Base-by-base conservation (phyloP, 2,797 vertebrate genomes). In the Margarornis squamiger region DNA sequence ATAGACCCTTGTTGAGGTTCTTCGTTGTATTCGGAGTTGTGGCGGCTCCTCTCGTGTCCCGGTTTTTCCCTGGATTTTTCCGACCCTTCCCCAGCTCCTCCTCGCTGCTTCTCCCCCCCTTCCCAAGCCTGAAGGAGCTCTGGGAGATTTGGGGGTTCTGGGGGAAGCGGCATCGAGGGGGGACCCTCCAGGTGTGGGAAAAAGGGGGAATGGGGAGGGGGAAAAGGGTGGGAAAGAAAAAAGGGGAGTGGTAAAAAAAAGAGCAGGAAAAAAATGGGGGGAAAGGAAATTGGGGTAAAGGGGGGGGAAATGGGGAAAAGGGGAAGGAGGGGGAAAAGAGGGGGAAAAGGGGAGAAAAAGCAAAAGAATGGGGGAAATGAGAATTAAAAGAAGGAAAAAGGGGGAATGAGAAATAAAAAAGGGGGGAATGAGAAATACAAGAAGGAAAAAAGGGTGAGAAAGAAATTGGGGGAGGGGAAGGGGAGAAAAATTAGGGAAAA, bases 1-100 rank as follows among this genome's bases (percentile, higher is more conserved):
- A 86, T 66, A 91, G 91, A 76, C 24, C 71, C 49, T 80, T 20
- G 89, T 48, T 48, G 91, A 88, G 93, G 73, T 73, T 93, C 84
- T 67, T 84, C 51, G 61, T 80, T 39, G 27, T 88, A 46, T 86
- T 62, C 59, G 6, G 65, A 36, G 55, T 52, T 84, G 86, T 77
- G 38, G 88, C 59, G 88, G 85, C 78, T 81, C 72, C 76, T n/a
- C 21, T 26, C 36, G 65, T 45, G 52, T 49, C 34, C 68, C 20
- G 32, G 34, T 38, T 73, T 55, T 39, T 73, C 14, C 36, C 55
- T 29, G n/a, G 38, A 48, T 32, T 51, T 78, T 84, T 24, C 32
- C 34, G 15, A 19, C 21, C 21, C 45, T 15, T 32, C 24, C 48
- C 52, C 52, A 41, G 29, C 34, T 43, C 57, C 46, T 73, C 15